Evolutionary conservation across 2,797 vertebrate genomes (phyloP).

Genomic region (Vespertilio murinus): DNA sequence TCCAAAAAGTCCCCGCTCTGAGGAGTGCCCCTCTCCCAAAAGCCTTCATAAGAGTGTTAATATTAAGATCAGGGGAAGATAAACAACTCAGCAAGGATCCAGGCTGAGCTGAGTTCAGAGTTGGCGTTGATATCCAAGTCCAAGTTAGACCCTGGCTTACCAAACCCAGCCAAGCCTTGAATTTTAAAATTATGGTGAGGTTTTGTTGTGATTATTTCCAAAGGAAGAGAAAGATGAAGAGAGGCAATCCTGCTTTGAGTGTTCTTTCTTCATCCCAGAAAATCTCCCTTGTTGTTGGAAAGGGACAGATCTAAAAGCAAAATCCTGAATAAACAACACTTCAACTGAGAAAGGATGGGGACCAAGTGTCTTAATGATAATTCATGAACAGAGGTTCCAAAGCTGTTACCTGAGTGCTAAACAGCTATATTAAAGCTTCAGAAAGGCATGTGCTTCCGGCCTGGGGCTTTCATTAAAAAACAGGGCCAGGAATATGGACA

Average conservation of each 20-base stretch:
- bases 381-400: background rate
- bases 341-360: background rate
- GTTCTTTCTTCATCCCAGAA: conserved; percentile 15
- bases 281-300: conserved; percentile 7
- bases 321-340: background rate
- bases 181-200: conserved; percentile 58
- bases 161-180: conserved; percentile 11
- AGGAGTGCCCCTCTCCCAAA: background rate
- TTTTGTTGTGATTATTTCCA: conserved; percentile 59
- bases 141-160: conserved; percentile 34
- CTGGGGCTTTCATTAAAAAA: background rate
- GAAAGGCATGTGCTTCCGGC: background rate
- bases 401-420: background rate
- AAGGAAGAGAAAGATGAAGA: conserved; percentile 52
- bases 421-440: background rate
- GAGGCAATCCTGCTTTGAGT: background rate
- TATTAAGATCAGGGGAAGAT: conserved; percentile 21
- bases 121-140: background rate
- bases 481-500: background rate
- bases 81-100: background rate
- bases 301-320: background rate
- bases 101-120: background rate
- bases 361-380: background rate
- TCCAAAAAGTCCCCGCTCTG: background rate
- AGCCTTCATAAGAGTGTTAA: background rate